Base-by-base conservation (phyloP, 1,140 invertebrate species). In the Drosophila murphyi region DNA sequence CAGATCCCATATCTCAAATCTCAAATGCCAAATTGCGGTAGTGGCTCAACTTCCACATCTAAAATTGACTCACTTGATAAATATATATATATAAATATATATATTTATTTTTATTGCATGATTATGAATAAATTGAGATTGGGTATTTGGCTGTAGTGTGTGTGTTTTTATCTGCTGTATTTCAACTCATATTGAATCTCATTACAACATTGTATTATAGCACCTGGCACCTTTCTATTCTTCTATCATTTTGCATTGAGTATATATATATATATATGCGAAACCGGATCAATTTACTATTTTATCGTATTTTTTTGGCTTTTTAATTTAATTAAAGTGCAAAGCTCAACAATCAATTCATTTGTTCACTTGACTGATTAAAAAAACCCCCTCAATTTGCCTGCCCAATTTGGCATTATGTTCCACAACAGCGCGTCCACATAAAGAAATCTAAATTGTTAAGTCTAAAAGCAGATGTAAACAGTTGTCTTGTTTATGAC, bases 371-470 rank as follows among this genome's bases (percentile, higher is more conserved):
- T 60, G 65, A 8, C 12, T 55, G 37, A 20, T 52, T 45, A 43
- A 29, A 45, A 31, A 29, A n/a, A 32, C 29, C 4, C 39, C 28
- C 31, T 20, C 5, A 35, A 65, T 69, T 55, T 67, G 12, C 7
- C 7, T 59, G 20, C 48, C 5, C 12, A 6, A 20, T 20, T 57
- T 39, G 64, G 55, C 72, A 51, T 60, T n/a, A 28, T 35, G 67
- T 85, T 85, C 56, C 82, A 68, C 73, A 57, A 70, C 63, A 77
- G 31, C 59, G 81, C 59, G 43, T 68, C 12, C 8, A 67, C 70
- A 75, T 61, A 47, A 63, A 74, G 10, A 43, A n/a, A 43, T 43
- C 52, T 31, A 59, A 67, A 60, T 64, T 64, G 45, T 43, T 55
- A 37, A 47, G 20, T 29, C 28, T 31, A 64, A 56, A 62, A 59